A percentile compares a stretch with the other conserved stretches of the same genome.
Evolutionary conservation across 2,888 invertebrate genomes (phyloP).

Genomic region (Griposia aprilina): DNA sequence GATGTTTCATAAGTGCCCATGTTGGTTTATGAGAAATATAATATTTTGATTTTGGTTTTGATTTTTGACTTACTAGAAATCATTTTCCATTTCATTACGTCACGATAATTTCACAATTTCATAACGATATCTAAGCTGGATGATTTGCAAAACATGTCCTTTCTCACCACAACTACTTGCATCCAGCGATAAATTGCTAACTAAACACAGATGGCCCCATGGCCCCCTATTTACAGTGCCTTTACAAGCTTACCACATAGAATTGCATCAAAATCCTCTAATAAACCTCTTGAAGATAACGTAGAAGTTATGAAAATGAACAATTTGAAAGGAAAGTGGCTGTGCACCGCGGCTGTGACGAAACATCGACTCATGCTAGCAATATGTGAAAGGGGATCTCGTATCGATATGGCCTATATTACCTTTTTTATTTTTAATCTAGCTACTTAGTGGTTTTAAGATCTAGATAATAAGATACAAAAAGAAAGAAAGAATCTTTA

Average conservation of each 20-base stretch:
- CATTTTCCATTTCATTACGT: constrained; percentile 13
- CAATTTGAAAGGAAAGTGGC: constrained; percentile 71
- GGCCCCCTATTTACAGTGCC: constrained; percentile 34
- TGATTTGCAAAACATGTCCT: constrained; percentile 47
- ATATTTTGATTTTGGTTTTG: too few species aligned
- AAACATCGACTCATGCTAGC: constrained; percentile 61
- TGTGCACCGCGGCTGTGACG: constrained; percentile 59
- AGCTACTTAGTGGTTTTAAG: constrained; percentile 30
- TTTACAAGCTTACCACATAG: constrained; percentile 56
- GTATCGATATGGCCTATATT: constrained; percentile 60
- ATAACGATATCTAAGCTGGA: constrained; percentile 24
- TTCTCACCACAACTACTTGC: constrained; percentile 16
- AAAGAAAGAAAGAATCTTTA: constrained; percentile 22
- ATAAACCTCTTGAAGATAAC: constrained; percentile 60
- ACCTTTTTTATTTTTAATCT: constrained; percentile 44
- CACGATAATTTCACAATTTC: constrained; percentile 34
- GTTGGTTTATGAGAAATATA: too few species aligned
- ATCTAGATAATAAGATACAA: constrained; percentile 29
- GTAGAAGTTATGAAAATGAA: constrained; percentile 72
- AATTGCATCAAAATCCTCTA: constrained; percentile 58
- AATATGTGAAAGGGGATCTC: constrained; percentile 72
- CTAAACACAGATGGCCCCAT: constrained; percentile 53
- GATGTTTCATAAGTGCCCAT: too few species aligned
- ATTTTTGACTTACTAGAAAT: neutral
- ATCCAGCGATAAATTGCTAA: constrained; percentile 47